phyloP scores from a whole-genome alignment of 2,113 vertebrate species.

The Fukomys damarensis region DNA sequence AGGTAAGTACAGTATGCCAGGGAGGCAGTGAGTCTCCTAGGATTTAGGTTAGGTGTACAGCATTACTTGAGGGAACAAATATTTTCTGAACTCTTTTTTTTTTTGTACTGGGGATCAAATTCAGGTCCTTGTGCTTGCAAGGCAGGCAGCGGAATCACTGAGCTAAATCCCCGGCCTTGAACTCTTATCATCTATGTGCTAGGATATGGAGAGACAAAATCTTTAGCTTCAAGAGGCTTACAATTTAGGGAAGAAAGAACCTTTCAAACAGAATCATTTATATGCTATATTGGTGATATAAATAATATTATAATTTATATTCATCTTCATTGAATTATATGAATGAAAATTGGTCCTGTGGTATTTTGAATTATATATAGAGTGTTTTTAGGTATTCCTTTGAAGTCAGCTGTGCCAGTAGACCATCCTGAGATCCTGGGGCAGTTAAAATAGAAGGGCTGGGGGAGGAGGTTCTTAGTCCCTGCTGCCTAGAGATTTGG shows the following conservation, averaged over 20 bases:
- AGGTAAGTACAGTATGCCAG: fast-evolving
- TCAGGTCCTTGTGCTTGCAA: too few species aligned
- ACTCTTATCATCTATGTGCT: background rate
- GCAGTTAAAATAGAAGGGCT: background rate
- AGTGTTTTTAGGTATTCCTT: background rate
- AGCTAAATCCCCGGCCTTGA: too few species aligned
- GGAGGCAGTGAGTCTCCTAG: background rate
- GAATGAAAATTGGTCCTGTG: background rate
- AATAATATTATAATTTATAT: background rate
- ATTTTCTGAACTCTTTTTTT: background rate
- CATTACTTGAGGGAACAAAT: background rate
- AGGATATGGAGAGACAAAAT: background rate
- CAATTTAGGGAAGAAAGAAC: background rate
- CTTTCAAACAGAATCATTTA: background rate
- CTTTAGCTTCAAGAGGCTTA: background rate
- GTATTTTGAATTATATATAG: background rate
- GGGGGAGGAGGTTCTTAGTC: fast-evolving
- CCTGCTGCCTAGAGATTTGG: background rate
- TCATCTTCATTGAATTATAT: background rate
- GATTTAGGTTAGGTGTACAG: background rate
- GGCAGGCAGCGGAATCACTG: too few species aligned
- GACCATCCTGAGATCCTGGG: background rate
- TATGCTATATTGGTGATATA: background rate
- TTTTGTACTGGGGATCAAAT: too few species aligned
- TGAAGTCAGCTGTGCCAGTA: background rate